Percentiles rank a stretch among this genome's conserved stretches.
Conservation (phyloP, 2,797 vertebrate genomes). For the Rallus crepitans region DNA sequence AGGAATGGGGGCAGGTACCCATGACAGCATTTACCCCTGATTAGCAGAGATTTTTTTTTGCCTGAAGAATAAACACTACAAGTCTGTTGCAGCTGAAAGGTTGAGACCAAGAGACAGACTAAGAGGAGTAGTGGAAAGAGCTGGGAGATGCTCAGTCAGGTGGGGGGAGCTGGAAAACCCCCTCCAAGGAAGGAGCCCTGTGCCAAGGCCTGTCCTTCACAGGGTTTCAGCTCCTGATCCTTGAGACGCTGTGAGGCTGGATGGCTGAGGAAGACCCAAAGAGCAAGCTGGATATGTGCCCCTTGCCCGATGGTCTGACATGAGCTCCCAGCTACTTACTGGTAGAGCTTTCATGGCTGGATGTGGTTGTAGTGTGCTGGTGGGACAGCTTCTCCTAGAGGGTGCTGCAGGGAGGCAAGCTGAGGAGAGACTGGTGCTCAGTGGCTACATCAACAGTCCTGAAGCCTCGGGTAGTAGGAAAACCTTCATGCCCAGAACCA, state of each 20-base stretch:
- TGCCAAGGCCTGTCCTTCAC: background rate
- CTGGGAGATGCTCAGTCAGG: background rate
- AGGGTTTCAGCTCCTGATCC: background rate
- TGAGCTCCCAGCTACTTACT: fast-evolving
- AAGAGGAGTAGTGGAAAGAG: background rate
- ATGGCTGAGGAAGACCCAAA: background rate
- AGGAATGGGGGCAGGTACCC: background rate
- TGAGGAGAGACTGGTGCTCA: background rate
- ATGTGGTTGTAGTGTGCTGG: fast-evolving
- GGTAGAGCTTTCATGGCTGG: fast-evolving
- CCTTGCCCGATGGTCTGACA: fast-evolving
- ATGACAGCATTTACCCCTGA: background rate
- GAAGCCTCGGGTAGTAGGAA: background rate
- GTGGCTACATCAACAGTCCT: background rate
- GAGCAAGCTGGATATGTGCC: fast-evolving
- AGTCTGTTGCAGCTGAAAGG: background rate
- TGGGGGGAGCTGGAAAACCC: background rate
- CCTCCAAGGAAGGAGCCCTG: background rate
- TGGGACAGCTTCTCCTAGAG: no score
- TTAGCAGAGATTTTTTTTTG: background rate
- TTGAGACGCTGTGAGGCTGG: background rate
- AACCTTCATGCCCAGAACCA: background rate
- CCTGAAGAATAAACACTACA: background rate
- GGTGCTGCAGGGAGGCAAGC: background rate
- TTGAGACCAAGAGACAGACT: background rate